phyloP scores from a whole-genome alignment of 2,797 vertebrate genomes.

The Bovichtus variegatus region DNA sequence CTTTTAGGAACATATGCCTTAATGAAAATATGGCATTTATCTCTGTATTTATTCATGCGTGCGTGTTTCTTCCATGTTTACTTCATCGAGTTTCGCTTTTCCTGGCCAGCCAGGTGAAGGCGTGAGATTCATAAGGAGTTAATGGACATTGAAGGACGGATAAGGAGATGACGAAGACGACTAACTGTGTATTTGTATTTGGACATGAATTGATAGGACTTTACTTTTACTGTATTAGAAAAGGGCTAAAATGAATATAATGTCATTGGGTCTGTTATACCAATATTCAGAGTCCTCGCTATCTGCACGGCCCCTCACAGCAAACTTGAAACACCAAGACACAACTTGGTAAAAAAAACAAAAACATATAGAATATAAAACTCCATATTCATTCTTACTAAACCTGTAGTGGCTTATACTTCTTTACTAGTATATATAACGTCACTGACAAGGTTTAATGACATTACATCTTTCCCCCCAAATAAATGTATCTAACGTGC shows the following conservation, averaged over 20 bases:
- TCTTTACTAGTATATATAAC: too few relatives aligned
- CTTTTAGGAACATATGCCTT: not conserved
- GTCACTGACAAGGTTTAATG: too few relatives aligned
- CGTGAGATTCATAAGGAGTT: too few relatives aligned
- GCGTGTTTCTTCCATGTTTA: not conserved
- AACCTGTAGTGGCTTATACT: not conserved
- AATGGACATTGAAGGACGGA: too few relatives aligned
- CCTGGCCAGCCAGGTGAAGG: too few relatives aligned
- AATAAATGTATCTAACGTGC: not conserved
- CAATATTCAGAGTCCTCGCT: not conserved
- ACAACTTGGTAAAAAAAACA: not conserved
- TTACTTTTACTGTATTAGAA: not conserved
- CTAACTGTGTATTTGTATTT: not conserved
- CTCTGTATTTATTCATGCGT: not conserved
- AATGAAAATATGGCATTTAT: not conserved
- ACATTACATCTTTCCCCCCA: not conserved
- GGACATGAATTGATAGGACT: not conserved
- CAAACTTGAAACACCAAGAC: not conserved
- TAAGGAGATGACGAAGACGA: not conserved
- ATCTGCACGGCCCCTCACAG: not conserved
- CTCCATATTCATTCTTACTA: too few relatives aligned
- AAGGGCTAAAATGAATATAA: too few relatives aligned
- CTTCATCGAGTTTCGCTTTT: not conserved
- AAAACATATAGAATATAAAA: not conserved
- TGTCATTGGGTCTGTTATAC: not conserved